Evolutionary conservation across 2,888 invertebrate species (phyloP).

Genomic region (Pyralis farinalis): DNA sequence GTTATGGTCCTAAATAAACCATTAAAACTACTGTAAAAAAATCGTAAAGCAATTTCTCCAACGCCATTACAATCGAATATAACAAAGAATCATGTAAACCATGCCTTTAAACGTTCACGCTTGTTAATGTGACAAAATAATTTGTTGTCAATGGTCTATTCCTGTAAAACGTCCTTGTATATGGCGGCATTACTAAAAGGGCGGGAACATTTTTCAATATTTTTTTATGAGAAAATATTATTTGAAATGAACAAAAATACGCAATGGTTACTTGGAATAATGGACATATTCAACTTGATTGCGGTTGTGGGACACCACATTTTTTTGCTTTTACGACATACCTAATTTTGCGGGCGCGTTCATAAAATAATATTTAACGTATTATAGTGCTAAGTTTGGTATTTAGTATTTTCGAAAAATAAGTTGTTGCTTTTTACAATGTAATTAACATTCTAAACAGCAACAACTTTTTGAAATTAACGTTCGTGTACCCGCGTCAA

Average conservation of each 20-base stretch:
- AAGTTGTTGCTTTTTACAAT: too few species aligned
- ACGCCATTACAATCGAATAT: constrained; percentile 24
- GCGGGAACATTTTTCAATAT: constrained; percentile 11
- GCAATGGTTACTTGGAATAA: constrained; percentile 23
- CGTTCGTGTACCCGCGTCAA: too few species aligned
- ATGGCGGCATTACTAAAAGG: constrained; percentile 9
- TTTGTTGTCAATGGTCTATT: constrained; percentile 21
- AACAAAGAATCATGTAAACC: constrained; percentile 14
- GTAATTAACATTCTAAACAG: too few species aligned
- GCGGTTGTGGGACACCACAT: constrained; percentile 3
- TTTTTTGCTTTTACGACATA: neutral
- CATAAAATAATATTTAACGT: too few species aligned
- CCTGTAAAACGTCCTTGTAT: constrained; percentile 25
- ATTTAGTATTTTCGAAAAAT: too few species aligned
- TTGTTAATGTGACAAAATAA: constrained; percentile 42
- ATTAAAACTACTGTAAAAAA: constrained; percentile 63
- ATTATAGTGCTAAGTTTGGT: too few species aligned
- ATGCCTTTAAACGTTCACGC: constrained; percentile 12
- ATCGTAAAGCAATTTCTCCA: constrained; percentile 45
- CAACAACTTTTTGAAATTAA: too few species aligned
- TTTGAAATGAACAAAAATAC: constrained; percentile 22
- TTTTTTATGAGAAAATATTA: constrained; percentile 29
- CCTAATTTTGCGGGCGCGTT: too few species aligned
- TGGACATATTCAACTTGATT: constrained; percentile 11
- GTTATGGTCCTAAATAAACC: constrained; percentile 55